Percentiles rank a stretch among this genome's conserved stretches.
Evolutionary conservation across 23 tunicate species (phyloP).

Genomic region (Diplosoma virens): DNA sequence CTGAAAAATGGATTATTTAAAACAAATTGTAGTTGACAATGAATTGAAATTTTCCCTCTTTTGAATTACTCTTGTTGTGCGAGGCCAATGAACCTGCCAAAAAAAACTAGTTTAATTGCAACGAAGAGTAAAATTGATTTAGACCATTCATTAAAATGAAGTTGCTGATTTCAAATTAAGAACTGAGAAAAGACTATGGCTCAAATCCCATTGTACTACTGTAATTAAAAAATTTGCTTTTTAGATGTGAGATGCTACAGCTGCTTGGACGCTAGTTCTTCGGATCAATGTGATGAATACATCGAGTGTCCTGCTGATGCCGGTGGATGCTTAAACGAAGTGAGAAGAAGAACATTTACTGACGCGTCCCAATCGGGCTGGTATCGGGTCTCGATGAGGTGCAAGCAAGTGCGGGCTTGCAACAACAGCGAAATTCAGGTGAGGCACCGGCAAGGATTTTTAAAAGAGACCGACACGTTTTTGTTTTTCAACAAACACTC

Average conservation of each 20-base stretch:
- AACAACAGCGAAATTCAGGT: conserved; percentile 58
- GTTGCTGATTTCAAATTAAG: too few relatives aligned
- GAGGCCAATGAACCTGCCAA: too few relatives aligned
- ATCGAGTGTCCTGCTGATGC: conserved; percentile 56
- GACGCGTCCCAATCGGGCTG: not conserved
- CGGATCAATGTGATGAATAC: conserved; percentile 40
- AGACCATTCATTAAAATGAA: too few relatives aligned
- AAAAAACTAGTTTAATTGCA: too few relatives aligned
- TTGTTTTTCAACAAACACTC: too few relatives aligned
- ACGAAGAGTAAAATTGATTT: too few relatives aligned
- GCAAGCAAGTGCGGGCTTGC: conserved; percentile 73
- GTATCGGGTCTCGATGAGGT: conserved; percentile 59
- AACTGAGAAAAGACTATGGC: too few relatives aligned
- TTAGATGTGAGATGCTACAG: conserved; percentile 53
- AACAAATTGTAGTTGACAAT: too few relatives aligned
- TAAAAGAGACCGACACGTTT: not conserved
- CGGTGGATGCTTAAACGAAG: conserved; percentile 62
- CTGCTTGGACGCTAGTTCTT: conserved; percentile 59
- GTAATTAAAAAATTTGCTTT: not conserved
- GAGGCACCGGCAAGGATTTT: not conserved
- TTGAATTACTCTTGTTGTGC: too few relatives aligned
- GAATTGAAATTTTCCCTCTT: too few relatives aligned
- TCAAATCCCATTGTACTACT: too few relatives aligned
- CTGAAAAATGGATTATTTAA: too few relatives aligned
- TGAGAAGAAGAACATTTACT: conserved; percentile 21